Percentiles rank a stretch among this genome's conserved stretches.
Evolutionary conservation across 1,140 invertebrate species (phyloP).

Genomic region (Neuroterus valhalla): DNA sequence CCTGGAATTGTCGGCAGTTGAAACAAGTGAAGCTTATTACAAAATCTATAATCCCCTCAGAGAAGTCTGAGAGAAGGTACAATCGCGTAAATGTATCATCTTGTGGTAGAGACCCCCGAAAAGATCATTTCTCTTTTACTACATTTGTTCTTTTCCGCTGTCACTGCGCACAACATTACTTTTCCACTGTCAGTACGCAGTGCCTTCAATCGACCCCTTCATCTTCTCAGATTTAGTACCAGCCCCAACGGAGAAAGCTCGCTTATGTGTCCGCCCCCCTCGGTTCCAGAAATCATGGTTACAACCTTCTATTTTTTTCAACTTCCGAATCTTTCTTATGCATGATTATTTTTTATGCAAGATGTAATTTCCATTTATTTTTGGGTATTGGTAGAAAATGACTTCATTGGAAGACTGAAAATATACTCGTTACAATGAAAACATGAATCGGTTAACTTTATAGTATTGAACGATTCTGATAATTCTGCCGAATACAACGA

Average conservation of each 20-base stretch:
- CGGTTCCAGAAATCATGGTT: not conserved
- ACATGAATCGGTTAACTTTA: no score
- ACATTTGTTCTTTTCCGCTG: conserved; percentile 38
- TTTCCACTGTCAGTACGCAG: conserved; percentile 20
- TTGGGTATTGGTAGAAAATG: not conserved
- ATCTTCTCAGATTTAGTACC: conserved; percentile 27
- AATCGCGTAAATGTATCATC: conserved; percentile 44
- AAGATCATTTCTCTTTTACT: conserved; percentile 49
- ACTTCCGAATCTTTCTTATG: not conserved
- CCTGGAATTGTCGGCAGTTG: conserved; percentile 37
- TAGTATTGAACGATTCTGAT: no score
- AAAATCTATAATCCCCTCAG: conserved; percentile 40
- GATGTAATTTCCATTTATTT: not conserved
- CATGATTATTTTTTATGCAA: conserved; percentile 3
- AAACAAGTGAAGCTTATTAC: conserved; percentile 45
- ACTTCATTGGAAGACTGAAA: no score
- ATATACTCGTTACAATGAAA: no score
- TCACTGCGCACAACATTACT: not conserved
- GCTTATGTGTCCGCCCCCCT: conserved; percentile 21
- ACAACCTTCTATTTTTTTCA: conserved; percentile 3
- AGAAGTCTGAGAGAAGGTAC: conserved; percentile 43
- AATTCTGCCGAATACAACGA: no score
- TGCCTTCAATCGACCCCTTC: conserved; percentile 25
- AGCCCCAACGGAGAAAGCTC: not conserved
- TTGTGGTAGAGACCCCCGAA: conserved; percentile 39